Base-by-base conservation (phyloP, 2,797 vertebrate genomes). In the Muraenolepis orangiensis region DNA sequence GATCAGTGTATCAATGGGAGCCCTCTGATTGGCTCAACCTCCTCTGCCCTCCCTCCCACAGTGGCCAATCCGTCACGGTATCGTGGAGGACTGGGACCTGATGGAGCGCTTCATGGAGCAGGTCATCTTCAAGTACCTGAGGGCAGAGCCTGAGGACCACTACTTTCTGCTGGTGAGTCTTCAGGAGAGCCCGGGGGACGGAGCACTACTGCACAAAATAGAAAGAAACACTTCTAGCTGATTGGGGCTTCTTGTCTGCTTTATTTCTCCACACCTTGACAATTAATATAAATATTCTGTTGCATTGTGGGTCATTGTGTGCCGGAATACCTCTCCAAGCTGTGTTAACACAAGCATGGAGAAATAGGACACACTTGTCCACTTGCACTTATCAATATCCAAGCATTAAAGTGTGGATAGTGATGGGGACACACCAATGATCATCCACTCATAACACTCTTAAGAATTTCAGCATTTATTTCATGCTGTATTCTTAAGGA, bases 21-120 rank as follows among this genome's bases (percentile, higher is more conserved):
- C 31, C 26, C 70, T 75, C 74, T 66, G 34, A 77, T 57, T 40
- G 46, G 71, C 66, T 79, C 20, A 66, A 67, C 28, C 66, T 38
- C 67, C 28, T 42, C 66, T 70, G 71, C 68, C 26, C 28, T 38
- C 36, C 34, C 11, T 69, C 18, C 57, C n/a, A 84, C 85, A 96
- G 96, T 96, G 96, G 95, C 96, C 96, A 68, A 96, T 96, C 57
- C 94, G 96, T 79, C 96, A 96, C 87, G 96, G 96, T 77, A 96
- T 96, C 78, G 95, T 96, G 87, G 95, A 96, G 91, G 95, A 96
- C 74, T 96, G 95, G 95, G 95, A 96, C 82, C 89, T 96, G 85
- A 96, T 96, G 95, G 95, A 96, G 88, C 91, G 95, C 70, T 96
- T 96, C 90, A 96, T 96, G 96, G 95, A 96, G 82, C 95, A 96